Conservation (phyloP, 2,113 vertebrate genomes). For the Chlorodrepanis virens region DNA sequence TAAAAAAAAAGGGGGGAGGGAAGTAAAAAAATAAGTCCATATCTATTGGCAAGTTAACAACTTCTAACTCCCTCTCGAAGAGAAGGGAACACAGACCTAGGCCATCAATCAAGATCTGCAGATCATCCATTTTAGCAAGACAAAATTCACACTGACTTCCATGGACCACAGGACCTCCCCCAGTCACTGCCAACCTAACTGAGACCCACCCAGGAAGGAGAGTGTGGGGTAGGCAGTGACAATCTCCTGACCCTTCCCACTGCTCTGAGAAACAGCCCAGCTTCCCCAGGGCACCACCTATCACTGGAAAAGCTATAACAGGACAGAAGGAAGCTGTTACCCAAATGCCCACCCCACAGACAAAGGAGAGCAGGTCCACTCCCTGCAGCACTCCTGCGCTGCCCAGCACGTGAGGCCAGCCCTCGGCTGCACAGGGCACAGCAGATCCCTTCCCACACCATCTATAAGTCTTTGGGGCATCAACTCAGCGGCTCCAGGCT, state of each 20-base stretch:
- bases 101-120: neutral
- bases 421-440: rapidly evolving
- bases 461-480: neutral
- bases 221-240: neutral
- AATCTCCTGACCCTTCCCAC: neutral
- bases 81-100: neutral
- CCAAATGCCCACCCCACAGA: rapidly evolving
- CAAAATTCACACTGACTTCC: neutral
- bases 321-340: neutral
- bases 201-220: neutral
- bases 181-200: neutral
- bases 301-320: rapidly evolving
- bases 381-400: neutral
- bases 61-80: neutral
- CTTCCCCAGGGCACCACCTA: neutral
- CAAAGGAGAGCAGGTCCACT: neutral
- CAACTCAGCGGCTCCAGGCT: rapidly evolving
- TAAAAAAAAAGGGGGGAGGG: neutral
- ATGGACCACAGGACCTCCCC: neutral
- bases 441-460: neutral
- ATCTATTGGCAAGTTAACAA: neutral
- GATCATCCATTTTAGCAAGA: neutral
- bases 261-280: neutral
- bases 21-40: neutral
- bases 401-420: neutral